These are phyloP conservation scores for Cyanoliseus patagonus DNA, from an alignment of 2,113 vertebrate genomes.

Conservation along the genomic window DNA sequence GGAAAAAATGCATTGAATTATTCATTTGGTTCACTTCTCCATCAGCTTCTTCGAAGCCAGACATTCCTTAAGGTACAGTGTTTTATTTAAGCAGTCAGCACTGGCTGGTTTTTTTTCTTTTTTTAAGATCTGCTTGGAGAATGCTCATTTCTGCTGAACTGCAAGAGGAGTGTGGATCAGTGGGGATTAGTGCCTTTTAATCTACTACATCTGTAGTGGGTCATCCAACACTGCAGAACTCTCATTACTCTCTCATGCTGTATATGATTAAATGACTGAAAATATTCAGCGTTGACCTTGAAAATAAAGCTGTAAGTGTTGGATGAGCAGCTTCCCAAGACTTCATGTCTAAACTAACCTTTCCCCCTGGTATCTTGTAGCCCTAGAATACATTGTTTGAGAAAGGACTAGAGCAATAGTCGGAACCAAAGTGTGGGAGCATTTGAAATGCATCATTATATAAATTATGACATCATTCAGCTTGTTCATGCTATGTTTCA, in stretches of 20 bases:
- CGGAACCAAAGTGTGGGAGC: background rate
- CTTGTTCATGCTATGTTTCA: background rate
- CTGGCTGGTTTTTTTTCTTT: slow-evolving; percentile 1
- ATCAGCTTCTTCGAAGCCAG: slow-evolving; percentile 72
- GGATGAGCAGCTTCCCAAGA: slow-evolving; percentile 64
- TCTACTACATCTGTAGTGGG: slow-evolving; percentile 78
- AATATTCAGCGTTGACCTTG: slow-evolving; percentile 64
- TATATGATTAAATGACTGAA: slow-evolving; percentile 65
- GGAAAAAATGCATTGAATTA: slow-evolving; percentile 22
- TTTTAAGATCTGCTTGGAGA: slow-evolving; percentile 33
- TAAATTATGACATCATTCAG: background rate
- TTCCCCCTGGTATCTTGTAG: slow-evolving; percentile 9
- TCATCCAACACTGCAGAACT: slow-evolving; percentile 45
- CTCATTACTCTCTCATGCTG: slow-evolving; percentile 62
- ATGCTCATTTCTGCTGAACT: slow-evolving; percentile 59
- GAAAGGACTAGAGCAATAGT: background rate
- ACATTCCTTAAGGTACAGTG: slow-evolving; percentile 35
- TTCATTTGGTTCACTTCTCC: slow-evolving; percentile 58
- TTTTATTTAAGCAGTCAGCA: slow-evolving; percentile 1
- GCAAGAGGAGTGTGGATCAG: slow-evolving; percentile 63
- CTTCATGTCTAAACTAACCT: slow-evolving; percentile 43
- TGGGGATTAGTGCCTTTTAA: slow-evolving; percentile 80
- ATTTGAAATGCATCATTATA: slow-evolving; percentile 14
- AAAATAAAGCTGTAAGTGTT: slow-evolving; percentile 61
- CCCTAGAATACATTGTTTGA: background rate